Conservation (phyloP, 2,113 vertebrate species). For the Rhinolophus sinicus region DNA sequence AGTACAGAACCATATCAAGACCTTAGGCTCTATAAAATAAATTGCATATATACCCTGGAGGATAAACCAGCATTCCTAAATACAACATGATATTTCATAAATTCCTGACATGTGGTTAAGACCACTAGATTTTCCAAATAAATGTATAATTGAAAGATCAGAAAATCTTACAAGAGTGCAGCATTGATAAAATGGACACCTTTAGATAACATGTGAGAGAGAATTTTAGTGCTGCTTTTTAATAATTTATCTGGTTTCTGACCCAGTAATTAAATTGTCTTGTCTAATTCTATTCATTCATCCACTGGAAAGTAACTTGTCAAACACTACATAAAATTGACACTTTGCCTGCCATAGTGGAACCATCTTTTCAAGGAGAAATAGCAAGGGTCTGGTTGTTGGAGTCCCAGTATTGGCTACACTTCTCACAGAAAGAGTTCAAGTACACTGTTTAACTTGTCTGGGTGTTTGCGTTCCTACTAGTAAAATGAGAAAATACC, state of each 20-base stretch:
- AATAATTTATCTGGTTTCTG: slow-evolving; percentile 3
- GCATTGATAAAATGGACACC: slow-evolving; percentile 32
- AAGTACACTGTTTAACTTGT: not conserved
- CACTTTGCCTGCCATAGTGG: not conserved
- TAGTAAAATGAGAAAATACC: not conserved
- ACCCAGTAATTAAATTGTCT: not conserved
- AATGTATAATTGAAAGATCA: not conserved
- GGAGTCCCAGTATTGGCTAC: not conserved
- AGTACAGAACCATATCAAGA: not conserved
- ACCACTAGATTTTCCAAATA: not conserved
- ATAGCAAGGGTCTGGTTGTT: not conserved
- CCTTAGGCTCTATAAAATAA: not conserved
- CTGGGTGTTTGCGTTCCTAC: not conserved
- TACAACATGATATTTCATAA: slow-evolving; percentile 30
- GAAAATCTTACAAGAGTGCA: not conserved
- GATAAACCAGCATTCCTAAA: slow-evolving; percentile 39
- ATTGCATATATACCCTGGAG: not conserved
- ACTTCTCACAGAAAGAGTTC: not conserved
- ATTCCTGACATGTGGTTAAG: not conserved
- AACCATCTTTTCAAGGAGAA: not conserved
- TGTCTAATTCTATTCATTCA: slow-evolving; percentile 42
- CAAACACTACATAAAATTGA: not conserved
- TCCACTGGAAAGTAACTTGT: not conserved
- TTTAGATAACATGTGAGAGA: not conserved
- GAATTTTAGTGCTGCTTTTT: not conserved